Evolutionary conservation across 2,888 invertebrate genomes (phyloP), one percentile per base, ranked within the genome.

Genomic region (Dysmachus trigonus): DNA sequence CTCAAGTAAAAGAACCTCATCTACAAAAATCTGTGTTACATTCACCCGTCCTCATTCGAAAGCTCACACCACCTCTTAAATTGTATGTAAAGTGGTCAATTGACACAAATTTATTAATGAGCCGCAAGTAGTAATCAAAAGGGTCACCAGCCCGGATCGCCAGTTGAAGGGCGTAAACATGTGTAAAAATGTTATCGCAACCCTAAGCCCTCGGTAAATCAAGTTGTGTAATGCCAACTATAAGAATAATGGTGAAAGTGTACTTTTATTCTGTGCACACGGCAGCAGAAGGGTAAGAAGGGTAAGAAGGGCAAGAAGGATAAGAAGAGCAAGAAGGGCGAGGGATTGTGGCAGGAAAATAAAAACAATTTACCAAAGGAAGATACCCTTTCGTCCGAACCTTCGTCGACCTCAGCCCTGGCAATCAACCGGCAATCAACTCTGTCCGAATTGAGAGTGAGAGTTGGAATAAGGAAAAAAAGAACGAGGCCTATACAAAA

Each of bases 371-470:
- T 77, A 47, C 77, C 27, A 27, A 62, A 62, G 47, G 10, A 77
- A 47, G 47, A 77, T 41, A 77, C 77, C 77, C 77, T 77, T 77
- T 77, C 47, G 13, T 41, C 77, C n/a, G 47, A 47, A 77, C 47
- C 77, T 77, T 47, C 51, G 30, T 47, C n/a, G 77, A 77, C 77
- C 77, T 77, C 41, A 47, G 38, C 27, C 30, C 77, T 47, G 27
- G 47, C 47, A 77, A 77, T 77, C 77, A 77, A 77, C 77, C 77
- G 47, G 27, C 77, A 77, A 77, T 77, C 77, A 77, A 77, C 77
- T 77, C n/a, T 77, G 77, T 77, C 77, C 77, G 47, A 77, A 47
- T 77, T 41, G 77, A 77, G 77, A 77, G 77, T 47, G n/a, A 15
- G 47, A 47, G 47, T 47, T 47, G 47, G 47, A n/a, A 47, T n/a